Base-by-base conservation (phyloP, 2,797 vertebrate genomes). In the Allobates femoralis region DNA sequence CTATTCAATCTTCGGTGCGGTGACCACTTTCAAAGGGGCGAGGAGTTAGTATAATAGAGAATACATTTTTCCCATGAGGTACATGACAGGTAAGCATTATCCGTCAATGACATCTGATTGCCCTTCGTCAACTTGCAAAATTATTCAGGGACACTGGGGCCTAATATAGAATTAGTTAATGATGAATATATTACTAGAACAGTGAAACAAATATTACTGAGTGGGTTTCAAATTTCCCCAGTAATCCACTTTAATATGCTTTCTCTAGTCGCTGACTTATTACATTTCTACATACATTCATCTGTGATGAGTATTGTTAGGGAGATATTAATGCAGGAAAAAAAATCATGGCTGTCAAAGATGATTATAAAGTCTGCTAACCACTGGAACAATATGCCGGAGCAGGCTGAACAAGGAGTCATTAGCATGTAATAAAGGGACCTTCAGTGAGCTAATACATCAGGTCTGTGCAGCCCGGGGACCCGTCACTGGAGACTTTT, bases 281-380 rank as follows among this genome's bases (percentile, higher is more conserved):
- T 90, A 90, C 90, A 90, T 86, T 88, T 79, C 67, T 62, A 81
- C 41, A 82, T 89, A 50, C 55, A 90, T 82, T 89, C 91, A 91
- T 91, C 90, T 90, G 26, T 84, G 87, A 18, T 82, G 41, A 18
- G 78, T 78, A 19, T 89, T 89, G 26, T 90, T 90, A 83, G 78
- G 67, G 19, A 87, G 46, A 73, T 67, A 12, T 79, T 89, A 91
- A 90, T 90, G 89, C 66, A 11, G 16, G 66, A 89, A 64, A 86
- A 88, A 81, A 81, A 86, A 76, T 86, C 84, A 84, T 83, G 88
- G 76, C 79, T 90, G 89, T 90, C 83, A 3, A 71, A 84, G 30
- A 86, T 85, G 64, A 85, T 92, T 85, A 90, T 90, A 88, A 91
- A 81, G 85, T 26, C 55, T 51, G 82, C 89, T 81, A 83, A 88